Evolutionary conservation across 2,797 vertebrate genomes (phyloP).

Genomic region (Cottoperca gobio): DNA sequence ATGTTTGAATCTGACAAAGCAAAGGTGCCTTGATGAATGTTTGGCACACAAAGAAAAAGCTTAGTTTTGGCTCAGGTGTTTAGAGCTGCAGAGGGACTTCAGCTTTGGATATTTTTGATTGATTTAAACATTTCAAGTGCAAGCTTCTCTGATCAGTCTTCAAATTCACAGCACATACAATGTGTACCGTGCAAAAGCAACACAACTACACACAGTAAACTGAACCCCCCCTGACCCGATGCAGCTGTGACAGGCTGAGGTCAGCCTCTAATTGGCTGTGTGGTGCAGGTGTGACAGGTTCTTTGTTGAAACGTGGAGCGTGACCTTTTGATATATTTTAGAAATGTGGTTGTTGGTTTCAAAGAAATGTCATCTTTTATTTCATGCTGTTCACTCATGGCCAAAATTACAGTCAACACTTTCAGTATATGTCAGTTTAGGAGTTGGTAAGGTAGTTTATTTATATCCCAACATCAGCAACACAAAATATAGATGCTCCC

Average conservation of each 20-base stretch:
- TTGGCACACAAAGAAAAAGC: neutral
- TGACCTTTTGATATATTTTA: constrained; percentile 38
- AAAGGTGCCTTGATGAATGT: neutral
- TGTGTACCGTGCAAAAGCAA: neutral
- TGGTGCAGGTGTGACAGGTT: constrained; percentile 26
- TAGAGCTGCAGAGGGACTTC: neutral
- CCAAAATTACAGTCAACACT: neutral
- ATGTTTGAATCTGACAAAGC: neutral
- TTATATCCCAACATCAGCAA: neutral
- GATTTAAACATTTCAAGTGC: constrained; percentile 23
- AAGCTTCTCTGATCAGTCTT: constrained; percentile 10
- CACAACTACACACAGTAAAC: neutral
- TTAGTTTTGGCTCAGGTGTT: neutral
- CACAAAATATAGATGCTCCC: neutral
- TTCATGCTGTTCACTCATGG: neutral
- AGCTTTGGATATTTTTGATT: constrained; percentile 13
- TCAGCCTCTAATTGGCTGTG: constrained; percentile 35
- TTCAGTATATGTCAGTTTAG: too few species aligned
- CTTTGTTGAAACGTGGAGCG: neutral
- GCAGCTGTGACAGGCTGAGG: constrained; percentile 8
- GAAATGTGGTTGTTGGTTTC: neutral
- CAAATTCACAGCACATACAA: constrained; percentile 12
- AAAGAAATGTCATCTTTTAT: constrained; percentile 16
- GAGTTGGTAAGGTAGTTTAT: neutral
- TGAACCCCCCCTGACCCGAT: neutral